Percentiles rank a stretch among this genome's conserved stretches.
These are phyloP conservation scores for Limnephilus marmoratus DNA, from an alignment of 2,888 invertebrate genomes.

Conservation along the genomic window DNA sequence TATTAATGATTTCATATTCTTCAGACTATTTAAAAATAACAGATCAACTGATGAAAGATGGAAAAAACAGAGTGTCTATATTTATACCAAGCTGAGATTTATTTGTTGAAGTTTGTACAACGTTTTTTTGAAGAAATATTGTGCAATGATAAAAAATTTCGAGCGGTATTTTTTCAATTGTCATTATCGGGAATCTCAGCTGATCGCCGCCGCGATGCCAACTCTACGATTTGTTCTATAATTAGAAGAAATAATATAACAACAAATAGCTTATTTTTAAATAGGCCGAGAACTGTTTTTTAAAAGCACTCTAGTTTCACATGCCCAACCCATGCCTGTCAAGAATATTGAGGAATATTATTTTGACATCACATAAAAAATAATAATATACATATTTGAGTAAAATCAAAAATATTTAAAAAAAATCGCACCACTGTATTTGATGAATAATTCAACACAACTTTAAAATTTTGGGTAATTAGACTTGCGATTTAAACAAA, in stretches of 20 bases:
- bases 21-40: background rate
- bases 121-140: conserved; percentile 25
- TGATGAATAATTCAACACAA: conserved; percentile 20
- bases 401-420: background rate
- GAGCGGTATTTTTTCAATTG: conserved; percentile 36
- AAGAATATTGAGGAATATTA: background rate
- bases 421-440: conserved; percentile 38
- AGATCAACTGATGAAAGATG: background rate
- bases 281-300: background rate
- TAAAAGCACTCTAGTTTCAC: background rate
- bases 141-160: conserved; percentile 19
- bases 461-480: background rate
- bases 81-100: background rate
- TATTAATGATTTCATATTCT: background rate
- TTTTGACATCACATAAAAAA: conserved; percentile 6
- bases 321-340: conserved; percentile 67
- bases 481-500: conserved; percentile 33
- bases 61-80: background rate
- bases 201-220: conserved; percentile 55
- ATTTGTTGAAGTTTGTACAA: background rate
- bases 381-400: background rate
- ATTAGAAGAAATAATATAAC: conserved; percentile 48
- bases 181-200: conserved; percentile 54
- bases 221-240: conserved; percentile 54
- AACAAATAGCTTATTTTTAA: conserved; percentile 52